Base-by-base conservation (phyloP, 2,113 vertebrate species). In the Jaculus jaculus region DNA sequence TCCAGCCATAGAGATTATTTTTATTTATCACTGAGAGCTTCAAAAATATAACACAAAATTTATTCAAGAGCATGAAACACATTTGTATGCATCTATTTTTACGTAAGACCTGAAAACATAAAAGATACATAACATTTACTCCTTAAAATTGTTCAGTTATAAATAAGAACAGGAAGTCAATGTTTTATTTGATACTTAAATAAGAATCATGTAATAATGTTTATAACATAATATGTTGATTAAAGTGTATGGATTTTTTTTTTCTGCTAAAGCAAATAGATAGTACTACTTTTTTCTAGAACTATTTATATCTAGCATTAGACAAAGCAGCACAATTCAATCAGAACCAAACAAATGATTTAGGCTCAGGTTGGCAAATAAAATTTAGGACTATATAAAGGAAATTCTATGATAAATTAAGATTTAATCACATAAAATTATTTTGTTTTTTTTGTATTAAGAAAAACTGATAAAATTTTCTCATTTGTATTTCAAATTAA, bases 401-500 rank as follows among this genome's bases (percentile, higher is more conserved):
- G 7, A 30, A 63, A 63, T 69, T 61, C 81, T 24, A 89, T 39
- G 34, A 24, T 11, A 2, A 63, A n/a, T 83, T 63, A 77, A 71
- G 39, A 16, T 39, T 1, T 0, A 66, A 66, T 30, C 39, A 6
- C 3, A 54, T 72, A 77, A 71, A 78, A 37, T 87, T 34, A n/a
- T 10, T 69, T 77, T 90, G 23, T 91, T 34, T 66, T 69, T 87
- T 87, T 30, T 85, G 3, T 17, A 20, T 63, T 20, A 65, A 82
- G 4, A 90, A 63, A 5, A 68, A 83, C 92, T 94, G 8, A 32
- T 77, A 71, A 39, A 61, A 90, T 90, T 94, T 88, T 77, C 82
- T 77, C 7, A n/a, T 72, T 34, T 78, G 34, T 24, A 32, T 95
- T 96, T 97, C 85, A 91, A 95, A 95, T 77, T 58, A 94, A 69